Evolutionary conservation across 35 echinoderm and acorn worm species (phyloP).

Genomic region (Apostichopus japonicus): DNA sequence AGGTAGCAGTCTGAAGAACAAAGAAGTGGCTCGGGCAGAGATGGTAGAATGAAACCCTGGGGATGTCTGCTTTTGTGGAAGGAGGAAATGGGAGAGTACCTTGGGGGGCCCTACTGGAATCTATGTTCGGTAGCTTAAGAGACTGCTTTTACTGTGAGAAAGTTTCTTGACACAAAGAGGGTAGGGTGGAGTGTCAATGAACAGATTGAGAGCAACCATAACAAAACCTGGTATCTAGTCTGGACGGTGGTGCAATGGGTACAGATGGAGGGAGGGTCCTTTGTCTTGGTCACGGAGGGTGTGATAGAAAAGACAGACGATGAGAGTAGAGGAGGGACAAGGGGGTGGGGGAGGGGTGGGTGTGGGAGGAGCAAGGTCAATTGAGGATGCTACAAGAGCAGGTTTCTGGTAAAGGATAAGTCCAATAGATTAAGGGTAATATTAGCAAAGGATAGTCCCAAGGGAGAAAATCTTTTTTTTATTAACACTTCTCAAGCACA

Average conservation of each 20-base stretch:
- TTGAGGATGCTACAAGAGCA: too few relatives aligned
- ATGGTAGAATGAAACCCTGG: conserved; percentile 32
- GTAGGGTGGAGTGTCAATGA: not conserved
- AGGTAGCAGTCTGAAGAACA: conserved; percentile 27
- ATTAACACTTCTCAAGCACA: too few relatives aligned
- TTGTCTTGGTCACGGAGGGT: not conserved
- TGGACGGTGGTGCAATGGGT: too few relatives aligned
- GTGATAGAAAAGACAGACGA: not conserved
- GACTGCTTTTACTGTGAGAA: not conserved
- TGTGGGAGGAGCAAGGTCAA: too few relatives aligned
- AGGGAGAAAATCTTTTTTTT: too few relatives aligned
- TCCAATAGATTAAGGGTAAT: too few relatives aligned
- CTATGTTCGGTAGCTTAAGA: not conserved
- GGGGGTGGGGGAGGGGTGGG: too few relatives aligned
- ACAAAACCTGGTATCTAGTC: not conserved
- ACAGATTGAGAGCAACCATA: not conserved
- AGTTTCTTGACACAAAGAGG: conserved; percentile 11
- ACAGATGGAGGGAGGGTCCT: not conserved
- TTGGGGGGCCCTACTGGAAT: not conserved
- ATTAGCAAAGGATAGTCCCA: too few relatives aligned
- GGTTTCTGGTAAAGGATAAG: too few relatives aligned
- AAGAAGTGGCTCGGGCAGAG: not conserved
- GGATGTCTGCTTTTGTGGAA: conserved; percentile 1
- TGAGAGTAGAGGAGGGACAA: not conserved
- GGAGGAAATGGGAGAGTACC: conserved; percentile 33